Conservation (phyloP, 2,113 vertebrate genomes). For the Grammomys dolichurus region DNA sequence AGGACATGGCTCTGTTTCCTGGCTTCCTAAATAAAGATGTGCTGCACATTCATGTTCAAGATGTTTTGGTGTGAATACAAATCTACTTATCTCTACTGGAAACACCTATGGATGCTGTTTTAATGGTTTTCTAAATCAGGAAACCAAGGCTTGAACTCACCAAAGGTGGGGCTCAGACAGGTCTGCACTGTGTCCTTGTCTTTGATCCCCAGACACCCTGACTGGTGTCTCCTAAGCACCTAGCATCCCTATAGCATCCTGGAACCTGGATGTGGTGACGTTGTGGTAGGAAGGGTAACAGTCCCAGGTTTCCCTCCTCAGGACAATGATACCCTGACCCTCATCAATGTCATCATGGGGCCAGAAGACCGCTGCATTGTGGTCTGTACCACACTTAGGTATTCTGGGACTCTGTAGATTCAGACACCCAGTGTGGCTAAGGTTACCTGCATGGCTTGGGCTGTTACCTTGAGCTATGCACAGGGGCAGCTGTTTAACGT, state of each 20-base stretch:
- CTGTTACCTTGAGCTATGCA: not conserved
- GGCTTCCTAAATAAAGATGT: conserved; percentile 22
- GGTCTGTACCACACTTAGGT: not conserved
- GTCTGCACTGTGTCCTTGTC: not conserved
- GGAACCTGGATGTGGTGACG: not conserved
- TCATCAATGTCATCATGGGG: not conserved
- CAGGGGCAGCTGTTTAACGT: not conserved
- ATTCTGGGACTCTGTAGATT: not conserved
- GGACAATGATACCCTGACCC: not conserved
- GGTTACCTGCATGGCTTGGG: not conserved
- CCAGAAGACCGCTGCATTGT: not conserved
- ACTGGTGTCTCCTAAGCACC: not conserved
- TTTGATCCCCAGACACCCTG: not conserved
- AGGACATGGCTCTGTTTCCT: not conserved
- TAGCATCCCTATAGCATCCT: not conserved
- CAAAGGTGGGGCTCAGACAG: not conserved
- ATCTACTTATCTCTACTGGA: not conserved
- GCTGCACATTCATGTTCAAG: not conserved
- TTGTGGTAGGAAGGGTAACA: no score
- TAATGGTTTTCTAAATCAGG: not conserved
- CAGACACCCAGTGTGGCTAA: not conserved
- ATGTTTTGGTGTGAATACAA: not conserved
- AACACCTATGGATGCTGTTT: not conserved
- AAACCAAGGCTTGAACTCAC: not conserved
- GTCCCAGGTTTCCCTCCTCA: not conserved